Evolutionary conservation across 2,113 vertebrate genomes (phyloP).

Genomic region (Neolamprologus kungweensis): DNA sequence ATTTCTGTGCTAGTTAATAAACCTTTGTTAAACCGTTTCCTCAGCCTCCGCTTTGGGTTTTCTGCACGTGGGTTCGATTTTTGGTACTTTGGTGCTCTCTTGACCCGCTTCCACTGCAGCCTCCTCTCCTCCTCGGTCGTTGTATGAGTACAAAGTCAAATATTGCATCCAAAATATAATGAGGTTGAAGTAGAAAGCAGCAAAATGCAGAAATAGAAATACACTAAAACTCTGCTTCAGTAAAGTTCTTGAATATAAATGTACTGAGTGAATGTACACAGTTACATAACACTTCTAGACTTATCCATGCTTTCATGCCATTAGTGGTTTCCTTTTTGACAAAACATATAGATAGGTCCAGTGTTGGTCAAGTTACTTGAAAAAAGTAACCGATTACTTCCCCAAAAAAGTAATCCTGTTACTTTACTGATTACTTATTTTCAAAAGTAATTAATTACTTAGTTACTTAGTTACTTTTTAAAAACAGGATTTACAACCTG

Average conservation of each 20-base stretch:
- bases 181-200: neutral
- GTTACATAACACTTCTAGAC: neutral
- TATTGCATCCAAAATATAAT: neutral
- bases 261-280: neutral
- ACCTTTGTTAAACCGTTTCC: neutral
- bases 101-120: slow-evolving; percentile 76
- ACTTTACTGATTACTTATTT: too few species aligned
- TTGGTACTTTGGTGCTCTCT: slow-evolving; percentile 61
- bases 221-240: neutral
- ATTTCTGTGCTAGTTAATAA: rapidly evolving
- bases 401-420: too few species aligned
- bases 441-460: too few species aligned
- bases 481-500: too few species aligned
- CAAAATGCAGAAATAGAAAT: neutral
- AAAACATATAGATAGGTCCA: too few species aligned
- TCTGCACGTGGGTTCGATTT: rapidly evolving
- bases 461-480: too few species aligned
- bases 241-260: neutral
- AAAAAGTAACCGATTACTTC: too few species aligned
- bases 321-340: neutral
- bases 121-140: slow-evolving; percentile 76
- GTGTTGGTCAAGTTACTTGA: too few species aligned
- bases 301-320: neutral
- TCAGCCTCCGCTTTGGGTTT: neutral
- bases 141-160: slow-evolving; percentile 53